phyloP scores from a whole-genome alignment of 2,797 vertebrate species.

The Mastacembelus armatus region DNA sequence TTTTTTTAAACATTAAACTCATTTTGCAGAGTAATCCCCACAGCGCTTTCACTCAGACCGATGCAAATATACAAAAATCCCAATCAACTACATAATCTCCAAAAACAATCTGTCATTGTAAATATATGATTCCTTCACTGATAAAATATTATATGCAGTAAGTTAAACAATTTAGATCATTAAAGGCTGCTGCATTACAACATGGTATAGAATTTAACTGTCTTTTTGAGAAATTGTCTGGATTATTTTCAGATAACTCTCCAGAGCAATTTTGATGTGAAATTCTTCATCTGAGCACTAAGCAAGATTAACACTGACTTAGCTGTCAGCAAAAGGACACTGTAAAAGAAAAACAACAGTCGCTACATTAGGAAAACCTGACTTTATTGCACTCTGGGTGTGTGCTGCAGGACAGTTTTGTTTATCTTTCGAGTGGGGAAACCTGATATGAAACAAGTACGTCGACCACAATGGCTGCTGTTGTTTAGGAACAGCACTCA shows the following conservation, averaged over 20 bases:
- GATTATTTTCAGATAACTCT: not conserved
- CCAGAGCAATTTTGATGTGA: not conserved
- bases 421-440: conserved; percentile 36
- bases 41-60: conserved; percentile 34
- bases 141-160: not conserved
- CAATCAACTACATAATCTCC: not conserved
- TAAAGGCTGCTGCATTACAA: not conserved
- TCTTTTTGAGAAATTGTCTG: not conserved
- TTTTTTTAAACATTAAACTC: conserved; percentile 33
- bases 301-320: not conserved
- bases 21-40: conserved; percentile 33
- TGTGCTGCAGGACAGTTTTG: not conserved
- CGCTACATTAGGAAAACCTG: conserved; percentile 18
- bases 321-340: not conserved
- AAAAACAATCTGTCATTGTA: not conserved
- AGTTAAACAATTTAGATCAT: not conserved
- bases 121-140: not conserved
- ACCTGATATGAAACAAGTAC: conserved; percentile 52
- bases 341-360: not conserved
- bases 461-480: conserved; percentile 25
- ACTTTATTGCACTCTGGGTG: too few relatives aligned
- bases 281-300: not conserved
- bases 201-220: not conserved
- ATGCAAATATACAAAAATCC: conserved; percentile 5
- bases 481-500: conserved; percentile 30